Conservation (phyloP, 2,888 invertebrate genomes). For the Parascotia fuliginaria region DNA sequence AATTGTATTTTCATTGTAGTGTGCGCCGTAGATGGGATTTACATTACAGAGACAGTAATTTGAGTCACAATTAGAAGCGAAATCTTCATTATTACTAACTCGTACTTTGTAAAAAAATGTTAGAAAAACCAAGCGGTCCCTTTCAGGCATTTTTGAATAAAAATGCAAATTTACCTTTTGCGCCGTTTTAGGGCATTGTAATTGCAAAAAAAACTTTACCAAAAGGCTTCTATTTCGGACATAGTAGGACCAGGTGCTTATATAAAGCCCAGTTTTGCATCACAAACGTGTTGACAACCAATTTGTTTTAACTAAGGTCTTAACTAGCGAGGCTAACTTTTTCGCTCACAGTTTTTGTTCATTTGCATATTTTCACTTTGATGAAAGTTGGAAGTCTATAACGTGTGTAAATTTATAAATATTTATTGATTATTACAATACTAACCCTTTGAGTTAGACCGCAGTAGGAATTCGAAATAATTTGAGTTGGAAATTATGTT, state of each 20-base stretch:
- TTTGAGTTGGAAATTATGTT: slow-evolving; percentile 50
- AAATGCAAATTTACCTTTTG: slow-evolving; percentile 76
- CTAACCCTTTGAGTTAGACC: slow-evolving; percentile 49
- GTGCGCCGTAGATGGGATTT: slow-evolving; percentile 19
- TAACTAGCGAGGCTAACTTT: slow-evolving; percentile 52
- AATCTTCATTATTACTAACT: slow-evolving; percentile 41
- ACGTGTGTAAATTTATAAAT: slow-evolving; percentile 64
- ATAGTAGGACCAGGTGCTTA: slow-evolving; percentile 36
- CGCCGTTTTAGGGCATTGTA: slow-evolving; percentile 58
- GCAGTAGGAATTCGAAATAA: slow-evolving; percentile 44
- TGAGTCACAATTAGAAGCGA: slow-evolving; percentile 33
- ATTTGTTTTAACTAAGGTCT: slow-evolving; percentile 62
- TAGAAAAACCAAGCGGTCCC: slow-evolving; percentile 41
- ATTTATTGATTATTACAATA: slow-evolving; percentile 73
- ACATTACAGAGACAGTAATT: slow-evolving; percentile 17
- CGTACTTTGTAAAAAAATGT: slow-evolving; percentile 27
- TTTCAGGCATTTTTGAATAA: slow-evolving; percentile 62
- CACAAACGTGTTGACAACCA: slow-evolving; percentile 66
- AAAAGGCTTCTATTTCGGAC: slow-evolving; percentile 41
- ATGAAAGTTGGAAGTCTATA: slow-evolving; percentile 48
- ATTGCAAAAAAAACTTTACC: slow-evolving; percentile 62
- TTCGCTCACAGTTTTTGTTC: slow-evolving; percentile 49
- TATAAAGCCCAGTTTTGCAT: slow-evolving; percentile 69
- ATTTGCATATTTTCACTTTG: slow-evolving; percentile 72
- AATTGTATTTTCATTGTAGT: slow-evolving; percentile 13